Evolutionary conservation across 2,113 vertebrate species (phyloP).

Genomic region (Myrmecophaga tridactyla): DNA sequence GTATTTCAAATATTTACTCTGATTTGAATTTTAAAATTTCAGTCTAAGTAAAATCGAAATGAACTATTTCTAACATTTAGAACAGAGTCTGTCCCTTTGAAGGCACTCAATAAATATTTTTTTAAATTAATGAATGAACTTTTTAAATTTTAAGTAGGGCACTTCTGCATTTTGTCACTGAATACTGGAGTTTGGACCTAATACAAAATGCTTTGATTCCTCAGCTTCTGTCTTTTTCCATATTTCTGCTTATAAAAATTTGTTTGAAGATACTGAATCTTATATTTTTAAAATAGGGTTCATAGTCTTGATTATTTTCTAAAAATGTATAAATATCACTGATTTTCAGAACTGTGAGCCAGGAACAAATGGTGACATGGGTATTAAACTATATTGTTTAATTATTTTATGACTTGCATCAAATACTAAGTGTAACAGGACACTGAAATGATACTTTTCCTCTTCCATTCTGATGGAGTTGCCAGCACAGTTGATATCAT

Average conservation of each 20-base stretch:
- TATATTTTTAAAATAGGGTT: not conserved
- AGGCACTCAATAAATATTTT: slow-evolving; percentile 10
- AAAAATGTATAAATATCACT: slow-evolving; percentile 10
- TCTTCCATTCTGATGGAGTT: not conserved
- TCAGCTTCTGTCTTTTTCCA: not conserved
- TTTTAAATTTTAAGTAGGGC: not conserved
- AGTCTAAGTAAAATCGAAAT: not conserved
- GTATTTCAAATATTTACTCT: not conserved
- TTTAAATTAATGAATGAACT: not conserved
- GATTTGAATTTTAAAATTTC: not conserved
- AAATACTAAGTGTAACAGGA: not conserved
- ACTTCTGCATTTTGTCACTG: not conserved
- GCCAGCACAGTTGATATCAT: not conserved
- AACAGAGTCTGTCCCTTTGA: not conserved
- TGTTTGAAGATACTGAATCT: not conserved
- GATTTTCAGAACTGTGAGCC: not conserved
- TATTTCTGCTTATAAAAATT: not conserved
- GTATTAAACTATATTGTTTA: not conserved
- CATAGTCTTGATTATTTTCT: not conserved
- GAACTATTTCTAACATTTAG: slow-evolving; percentile 44
- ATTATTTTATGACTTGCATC: not conserved
- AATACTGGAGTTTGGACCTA: not conserved
- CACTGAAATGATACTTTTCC: not conserved
- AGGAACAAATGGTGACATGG: not conserved
- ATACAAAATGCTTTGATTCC: not conserved